Base-by-base conservation (phyloP, 2,797 vertebrate species). In the Pipistrellus nathusii region DNA sequence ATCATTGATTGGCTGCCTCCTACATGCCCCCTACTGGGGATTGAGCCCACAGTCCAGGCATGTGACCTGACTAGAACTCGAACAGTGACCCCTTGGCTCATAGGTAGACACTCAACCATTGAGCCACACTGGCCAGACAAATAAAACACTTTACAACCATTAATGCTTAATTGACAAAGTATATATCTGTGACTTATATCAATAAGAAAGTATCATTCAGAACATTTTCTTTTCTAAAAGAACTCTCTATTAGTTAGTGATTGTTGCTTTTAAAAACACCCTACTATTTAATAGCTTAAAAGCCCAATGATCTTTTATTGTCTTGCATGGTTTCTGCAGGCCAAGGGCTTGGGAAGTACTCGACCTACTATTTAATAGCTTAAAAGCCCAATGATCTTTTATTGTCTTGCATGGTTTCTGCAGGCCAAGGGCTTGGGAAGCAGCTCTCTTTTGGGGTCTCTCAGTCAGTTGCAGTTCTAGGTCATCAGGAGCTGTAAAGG, bases 71-170 rank as follows among this genome's bases (percentile, higher is more conserved):
- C 13, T 30, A 30, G 59, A 12, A 23, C 53, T 55, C 3, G 1
- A 30, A 62, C 59, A 30, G 59, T 62, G 59, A 62, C 59, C 59
- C 30, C 59, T 27, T 30, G 59, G 59, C 27, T 62, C 59, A 62
- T 59, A 59, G 57, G 57, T 27, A 59, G 57, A 59, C 27, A 62
- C 27, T 62, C 6, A 62, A 30, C 59, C 59, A 62, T 13, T 62
- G 59, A 62, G 27, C 59, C 12, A 62, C 59, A 62, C 27, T 62
- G 59, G 5, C 59, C 27, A 87, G 85, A 32, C 30, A 91, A 88
- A 78, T 41, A 85, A 91, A 88, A 90, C 92, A 23, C 17, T 92
- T 92, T 51, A 66, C 30, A 94, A 90, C 68, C 23, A 72, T 95
- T 89, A 94, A 75, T 25, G 30, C 20, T 75, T 91, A 94, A 87